Evolutionary conservation across 1,140 invertebrate genomes (phyloP), one percentile per base, ranked within the genome.

Genomic region (Rhagoletis pomonella): DNA sequence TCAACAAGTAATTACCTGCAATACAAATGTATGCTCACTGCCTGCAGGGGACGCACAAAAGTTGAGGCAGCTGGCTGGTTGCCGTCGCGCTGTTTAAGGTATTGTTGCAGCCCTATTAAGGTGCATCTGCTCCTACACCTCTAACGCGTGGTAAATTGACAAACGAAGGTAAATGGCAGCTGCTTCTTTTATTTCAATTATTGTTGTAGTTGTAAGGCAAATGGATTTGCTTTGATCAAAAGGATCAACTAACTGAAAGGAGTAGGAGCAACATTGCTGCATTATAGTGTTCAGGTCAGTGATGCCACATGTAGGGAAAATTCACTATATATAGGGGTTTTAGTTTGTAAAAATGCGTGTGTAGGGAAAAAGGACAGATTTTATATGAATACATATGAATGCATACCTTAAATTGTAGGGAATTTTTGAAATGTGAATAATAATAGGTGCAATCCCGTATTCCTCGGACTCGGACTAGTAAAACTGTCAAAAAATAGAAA

Each of bases 81-180:
- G 69, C 42, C n/a, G 42, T 17, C 4, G 14, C 69, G 4, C 44
- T 73, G 4, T 42, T 29, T n/a, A 12, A 4, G 17, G 14, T 42
- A 47, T 73, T 73, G 29, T 17, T 17, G 44, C 69, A 62, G 17
- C n/a, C 7, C 12, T 12, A 50, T 29, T 29, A 29, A 73, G 42
- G 39, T 73, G 42, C 69, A 73, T 9, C 29, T 69, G 44, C 7
- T 14, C 4, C 42, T 73, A 29, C 42, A 9, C 14, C 39, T 73
- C 42, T 3, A 73, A 73, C 69, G 44, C 69, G 69, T 73, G 69
- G 69, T 42, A 73, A 50, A 6, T 47, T 47, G 69, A 50, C 69
- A 47, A 9, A 5, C 39, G 60, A n/a, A 73, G 47, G 6, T 73
- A 14, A 39, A 65, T 73, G 44, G 42, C 69, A 73, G 69, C 69